Base-by-base conservation (phyloP, 2,797 vertebrate genomes). In the Rhynchonycteris naso region DNA sequence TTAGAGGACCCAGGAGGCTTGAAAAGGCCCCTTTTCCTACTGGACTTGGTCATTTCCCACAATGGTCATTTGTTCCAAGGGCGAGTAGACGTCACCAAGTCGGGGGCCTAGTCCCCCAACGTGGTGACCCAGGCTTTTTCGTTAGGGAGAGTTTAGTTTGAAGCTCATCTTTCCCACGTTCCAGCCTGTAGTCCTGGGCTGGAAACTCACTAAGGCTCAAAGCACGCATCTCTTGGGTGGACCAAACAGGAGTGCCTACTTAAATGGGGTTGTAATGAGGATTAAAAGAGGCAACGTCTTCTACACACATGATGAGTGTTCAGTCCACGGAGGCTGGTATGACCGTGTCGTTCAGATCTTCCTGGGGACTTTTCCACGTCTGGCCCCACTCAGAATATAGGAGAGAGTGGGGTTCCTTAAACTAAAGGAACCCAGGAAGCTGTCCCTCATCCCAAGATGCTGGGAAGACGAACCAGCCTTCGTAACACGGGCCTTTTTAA, bases 241-340 rank as follows among this genome's bases (percentile, higher is more conserved):
- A 33, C 15, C n/a, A 24, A 38, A 30, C 3, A 68, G 24, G 1
- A 21, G 59, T 30, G 21, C 38, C 72, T 15, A 15, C 43, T 72
- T 6, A 11, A 19, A 19, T 0, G 21, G 30, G 11, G 24, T 12
- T 4, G 16, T 54, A 69, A 1, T 2, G 16, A 71, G 7, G 24
- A 56, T 72, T 38, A 43, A 72, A 58, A 59, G 80, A 71, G 12
- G 30, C 14, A 10, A 14, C 11, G 47, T 35, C 68, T 84, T 33
- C 54, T 65, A 33, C 26, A 14, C 24, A 14, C 63, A 38, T 5
- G 63, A 43, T 10, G 3, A 38, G 10, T 0, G 6, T 24, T 11
- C 26, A 10, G 1, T 24, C 18, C 24, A 2, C 4, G 50, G 43
- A 9, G 11, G 35, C 5, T 5, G 5, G 10, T 1, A 3, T 7